Evolutionary conservation across 2,888 invertebrate genomes (phyloP).

Genomic region (Balanococcus diminutus): DNA sequence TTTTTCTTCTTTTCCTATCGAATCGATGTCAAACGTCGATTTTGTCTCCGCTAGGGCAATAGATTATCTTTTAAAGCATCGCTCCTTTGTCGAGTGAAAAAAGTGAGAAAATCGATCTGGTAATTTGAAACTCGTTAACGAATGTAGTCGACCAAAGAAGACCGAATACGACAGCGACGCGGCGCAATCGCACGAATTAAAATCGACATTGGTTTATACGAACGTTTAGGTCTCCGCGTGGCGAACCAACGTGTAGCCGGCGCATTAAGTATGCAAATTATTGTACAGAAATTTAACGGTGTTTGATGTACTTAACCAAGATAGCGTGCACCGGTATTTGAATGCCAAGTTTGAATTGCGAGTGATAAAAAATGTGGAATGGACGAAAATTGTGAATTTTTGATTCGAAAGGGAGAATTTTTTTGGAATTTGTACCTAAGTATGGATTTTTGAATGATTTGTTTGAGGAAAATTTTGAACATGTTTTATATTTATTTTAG

Average conservation of each 20-base stretch:
- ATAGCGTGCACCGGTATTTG: no score
- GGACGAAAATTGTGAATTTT: no score
- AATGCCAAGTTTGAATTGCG: no score
- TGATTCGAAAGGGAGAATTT: no score
- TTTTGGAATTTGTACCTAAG: no score
- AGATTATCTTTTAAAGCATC: neutral
- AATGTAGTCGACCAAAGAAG: neutral
- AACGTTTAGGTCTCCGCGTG: constrained; percentile 28
- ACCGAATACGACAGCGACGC: neutral
- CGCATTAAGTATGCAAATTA: constrained; percentile 18
- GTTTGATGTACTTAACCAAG: neutral
- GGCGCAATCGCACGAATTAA: neutral
- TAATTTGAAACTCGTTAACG: constrained; percentile 7
- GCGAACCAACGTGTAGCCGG: neutral
- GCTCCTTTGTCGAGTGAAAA: neutral
- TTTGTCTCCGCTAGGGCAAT: constrained; percentile 11
- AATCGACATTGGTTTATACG: constrained; percentile 5
- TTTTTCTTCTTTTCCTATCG: no score
- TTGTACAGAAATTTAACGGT: neutral
- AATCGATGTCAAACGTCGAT: constrained; percentile 40
- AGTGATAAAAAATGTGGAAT: no score
- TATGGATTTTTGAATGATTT: no score
- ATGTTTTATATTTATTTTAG: no score
- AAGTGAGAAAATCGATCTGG: neutral
- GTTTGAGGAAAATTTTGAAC: no score